Base-by-base conservation (phyloP, 2,797 vertebrate genomes). In the Ibycter americanus region DNA sequence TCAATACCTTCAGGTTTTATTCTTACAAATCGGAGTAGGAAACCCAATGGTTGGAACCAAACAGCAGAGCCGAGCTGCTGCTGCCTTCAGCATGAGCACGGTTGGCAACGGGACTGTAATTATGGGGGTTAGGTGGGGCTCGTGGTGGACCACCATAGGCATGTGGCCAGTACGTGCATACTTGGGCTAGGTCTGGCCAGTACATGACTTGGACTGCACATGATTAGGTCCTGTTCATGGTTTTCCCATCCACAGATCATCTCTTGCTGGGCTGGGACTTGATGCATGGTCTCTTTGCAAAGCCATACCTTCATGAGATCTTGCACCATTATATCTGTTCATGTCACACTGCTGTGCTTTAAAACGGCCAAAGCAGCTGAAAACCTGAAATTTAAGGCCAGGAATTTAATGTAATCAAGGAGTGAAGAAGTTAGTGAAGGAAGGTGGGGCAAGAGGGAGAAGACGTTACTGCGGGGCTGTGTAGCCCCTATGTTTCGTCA, bases 151-250 rank as follows among this genome's bases (percentile, higher is more conserved):
- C 49, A 34, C 9, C n/a, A 36, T 1, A 26, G 18, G 9, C 31
- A 11, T 1, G 34, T n/a, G 76, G 29, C 32, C 40, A 38, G 44
- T 16, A 22, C 0, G 3, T 9, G 4, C 14, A 11, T 15, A 21
- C 4, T 31, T 17, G 12, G 6, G 18, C 26, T 36, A 44, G 27
- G 31, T 5, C 15, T 70, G 13, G 4, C 10, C 12, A 22, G 29
- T 5, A 23, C 8, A 8, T 15, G 5, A 15, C 17, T 0, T 0
- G 6, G 20, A 6, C 10, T 12, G 15, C 20, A 12, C 17, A 1
- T 0, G 3, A 13, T 18, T 12, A 9, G 12, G 26, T 42, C 18
- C 7, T 4, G 0, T 12, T 15, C 18, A 27, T 7, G 58, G 12
- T 11, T 31, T 49, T 25, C 15, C 25, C 9, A 1, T 11, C 23